Percentiles rank a stretch among this genome's conserved stretches.
Evolutionary conservation across 2,797 vertebrate genomes (phyloP).

Genomic region (Chiloscyllium punctatum): DNA sequence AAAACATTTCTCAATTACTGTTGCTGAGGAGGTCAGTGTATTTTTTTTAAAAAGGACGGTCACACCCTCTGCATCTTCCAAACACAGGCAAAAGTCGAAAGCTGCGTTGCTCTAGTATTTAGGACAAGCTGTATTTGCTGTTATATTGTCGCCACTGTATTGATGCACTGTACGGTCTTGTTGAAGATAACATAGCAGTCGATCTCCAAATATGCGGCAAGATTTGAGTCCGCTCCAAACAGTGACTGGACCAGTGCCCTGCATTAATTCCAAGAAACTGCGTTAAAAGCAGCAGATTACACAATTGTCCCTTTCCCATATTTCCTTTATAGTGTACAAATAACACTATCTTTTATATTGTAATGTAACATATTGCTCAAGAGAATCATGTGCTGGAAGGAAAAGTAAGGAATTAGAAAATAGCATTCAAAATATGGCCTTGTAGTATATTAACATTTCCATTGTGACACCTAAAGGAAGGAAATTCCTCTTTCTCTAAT

Average conservation of each 20-base stretch:
- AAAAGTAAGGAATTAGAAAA: background rate
- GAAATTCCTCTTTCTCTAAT: background rate
- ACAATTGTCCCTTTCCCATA: background rate
- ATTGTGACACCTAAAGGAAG: background rate
- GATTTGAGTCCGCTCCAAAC: background rate
- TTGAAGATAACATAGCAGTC: constrained; percentile 97
- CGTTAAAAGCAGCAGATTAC: background rate
- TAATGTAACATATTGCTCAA: background rate
- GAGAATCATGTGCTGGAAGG: too few relatives aligned
- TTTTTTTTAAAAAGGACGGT: background rate
- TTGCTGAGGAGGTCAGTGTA: background rate
- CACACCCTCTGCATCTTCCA: background rate
- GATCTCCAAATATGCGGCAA: constrained; percentile 78
- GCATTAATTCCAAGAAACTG: constrained; percentile 7
- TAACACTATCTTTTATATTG: background rate
- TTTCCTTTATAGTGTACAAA: background rate
- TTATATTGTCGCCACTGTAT: constrained; percentile 96
- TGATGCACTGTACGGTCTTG: constrained; percentile 94
- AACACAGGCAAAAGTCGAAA: background rate
- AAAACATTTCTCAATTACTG: too few relatives aligned
- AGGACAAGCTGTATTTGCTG: constrained; percentile 91
- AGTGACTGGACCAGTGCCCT: background rate
- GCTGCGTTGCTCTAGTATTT: constrained; percentile 73
- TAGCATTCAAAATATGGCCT: background rate
- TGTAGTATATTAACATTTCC: background rate